Evolutionary conservation across 2,888 invertebrate genomes (phyloP).

Genomic region (Dichetophora obliterata): DNA sequence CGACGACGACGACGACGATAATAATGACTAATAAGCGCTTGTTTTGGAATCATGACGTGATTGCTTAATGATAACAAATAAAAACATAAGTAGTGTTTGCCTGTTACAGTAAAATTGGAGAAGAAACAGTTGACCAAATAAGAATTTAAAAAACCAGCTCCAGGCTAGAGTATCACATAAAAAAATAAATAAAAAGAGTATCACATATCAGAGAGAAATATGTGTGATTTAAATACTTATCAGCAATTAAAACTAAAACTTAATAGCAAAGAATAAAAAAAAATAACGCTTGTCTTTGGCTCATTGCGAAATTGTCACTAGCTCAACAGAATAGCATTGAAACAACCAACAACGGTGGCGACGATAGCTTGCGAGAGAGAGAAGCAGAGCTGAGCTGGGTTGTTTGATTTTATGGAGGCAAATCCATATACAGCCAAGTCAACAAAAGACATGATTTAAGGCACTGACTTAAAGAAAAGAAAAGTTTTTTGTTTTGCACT

Average conservation of each 20-base stretch:
- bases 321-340: neutral
- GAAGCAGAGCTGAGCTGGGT: neutral
- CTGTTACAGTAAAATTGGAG: neutral
- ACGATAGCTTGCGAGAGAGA: neutral
- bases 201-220: no score
- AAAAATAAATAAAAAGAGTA: no score
- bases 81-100: neutral
- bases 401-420: neutral
- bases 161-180: neutral
- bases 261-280: neutral
- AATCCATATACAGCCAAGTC: neutral
- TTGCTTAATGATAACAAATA: neutral
- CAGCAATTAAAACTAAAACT: no score
- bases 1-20: neutral
- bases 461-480: neutral
- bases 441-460: neutral
- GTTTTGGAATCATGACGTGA: slow-evolving; percentile 41
- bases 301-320: slow-evolving; percentile 26
- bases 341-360: neutral
- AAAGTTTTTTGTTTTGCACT: neutral
- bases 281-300: slow-evolving; percentile 5
- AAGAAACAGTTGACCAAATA: slow-evolving; percentile 3
- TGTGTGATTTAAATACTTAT: no score
- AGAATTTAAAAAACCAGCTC: neutral
- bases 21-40: slow-evolving; percentile 41